phyloP scores from a whole-genome alignment of 2,113 vertebrate genomes.

The Barnardius zonarius region DNA sequence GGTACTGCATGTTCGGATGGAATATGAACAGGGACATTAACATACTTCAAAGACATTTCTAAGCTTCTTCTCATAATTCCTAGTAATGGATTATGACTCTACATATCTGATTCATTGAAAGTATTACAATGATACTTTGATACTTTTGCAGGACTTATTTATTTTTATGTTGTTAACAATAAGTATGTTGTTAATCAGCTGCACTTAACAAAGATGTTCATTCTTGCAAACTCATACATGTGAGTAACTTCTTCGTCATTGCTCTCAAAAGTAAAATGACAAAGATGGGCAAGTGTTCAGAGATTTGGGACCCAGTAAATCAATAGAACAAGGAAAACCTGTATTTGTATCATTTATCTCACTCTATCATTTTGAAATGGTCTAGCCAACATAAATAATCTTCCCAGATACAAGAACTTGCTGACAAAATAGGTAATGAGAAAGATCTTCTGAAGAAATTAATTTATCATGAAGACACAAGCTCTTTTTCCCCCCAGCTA shows the following conservation, averaged over 20 bases:
- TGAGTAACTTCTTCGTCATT: not conserved
- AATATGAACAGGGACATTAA: not conserved
- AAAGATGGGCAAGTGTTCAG: not conserved
- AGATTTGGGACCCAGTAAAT: conserved; percentile 25
- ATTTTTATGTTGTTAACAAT: not conserved
- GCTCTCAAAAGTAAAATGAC: not conserved
- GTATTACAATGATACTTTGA: not conserved
- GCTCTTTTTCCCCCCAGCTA: not conserved
- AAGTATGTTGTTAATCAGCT: not conserved
- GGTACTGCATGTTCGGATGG: not conserved
- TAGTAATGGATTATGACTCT: not conserved
- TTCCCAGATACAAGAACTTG: not conserved
- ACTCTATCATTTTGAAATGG: conserved; percentile 13
- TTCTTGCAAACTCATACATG: not conserved
- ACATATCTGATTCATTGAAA: not conserved
- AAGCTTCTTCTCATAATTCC: not conserved
- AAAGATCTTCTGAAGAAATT: not conserved
- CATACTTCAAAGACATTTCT: not conserved
- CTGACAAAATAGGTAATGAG: not conserved
- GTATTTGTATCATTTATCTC: conserved; percentile 20
- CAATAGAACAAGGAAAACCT: conserved; percentile 9
- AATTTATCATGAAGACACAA: not conserved
- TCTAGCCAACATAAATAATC: conserved; percentile 24
- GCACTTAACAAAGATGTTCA: not conserved
- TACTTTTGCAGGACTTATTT: not conserved